Base-by-base conservation (phyloP, 2,888 invertebrate species). In the Drepana falcataria region DNA sequence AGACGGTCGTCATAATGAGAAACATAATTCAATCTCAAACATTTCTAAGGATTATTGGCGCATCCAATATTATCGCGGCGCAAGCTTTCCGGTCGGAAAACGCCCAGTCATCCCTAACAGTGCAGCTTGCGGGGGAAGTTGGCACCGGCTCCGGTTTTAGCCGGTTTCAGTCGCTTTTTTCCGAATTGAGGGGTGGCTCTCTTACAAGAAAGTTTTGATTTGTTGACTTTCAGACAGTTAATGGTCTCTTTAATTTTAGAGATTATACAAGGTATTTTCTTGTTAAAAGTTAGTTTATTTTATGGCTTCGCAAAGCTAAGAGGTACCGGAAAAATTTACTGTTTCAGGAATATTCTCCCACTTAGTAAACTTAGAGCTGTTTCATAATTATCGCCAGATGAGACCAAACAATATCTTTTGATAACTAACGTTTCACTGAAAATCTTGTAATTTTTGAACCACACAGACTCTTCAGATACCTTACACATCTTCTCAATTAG, bases 91-190 rank as follows among this genome's bases (percentile, higher is more conserved):
- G 64, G 55, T 55, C 63, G 72, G 66, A 64, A 75, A 73, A 69
- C 69, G 71, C 75, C 68, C 71, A 73, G 75, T 77, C 79, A 80
- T 71, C 70, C 71, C 64, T 60, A 62, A 66, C 65, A 64, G 63
- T 59, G 64, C 64, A 59, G 58, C 63, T 60, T 64, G 59, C 68
- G 71, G 69, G 41, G 51, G 34, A 76, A 79, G 67, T 81, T 82
- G 81, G 81, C 81, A 79, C 68, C 65, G 75, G 64, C 63, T 67
- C 70, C 60, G 69, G 76, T 72, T 74, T 75, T 72, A 61, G 52
- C 55, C 58, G 66, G 64, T 68, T 78, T 71, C 21, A 21, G 21
- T 21, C 21, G 21, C 1, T 21, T 21, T 71, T 70, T 64, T 56
- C 60, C 55, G 52, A 57, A 57, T 64, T 64, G 70, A 68, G 58